These are phyloP conservation scores for Melipona beecheii DNA, from an alignment of 2,888 invertebrate species.

Conservation along the genomic window DNA sequence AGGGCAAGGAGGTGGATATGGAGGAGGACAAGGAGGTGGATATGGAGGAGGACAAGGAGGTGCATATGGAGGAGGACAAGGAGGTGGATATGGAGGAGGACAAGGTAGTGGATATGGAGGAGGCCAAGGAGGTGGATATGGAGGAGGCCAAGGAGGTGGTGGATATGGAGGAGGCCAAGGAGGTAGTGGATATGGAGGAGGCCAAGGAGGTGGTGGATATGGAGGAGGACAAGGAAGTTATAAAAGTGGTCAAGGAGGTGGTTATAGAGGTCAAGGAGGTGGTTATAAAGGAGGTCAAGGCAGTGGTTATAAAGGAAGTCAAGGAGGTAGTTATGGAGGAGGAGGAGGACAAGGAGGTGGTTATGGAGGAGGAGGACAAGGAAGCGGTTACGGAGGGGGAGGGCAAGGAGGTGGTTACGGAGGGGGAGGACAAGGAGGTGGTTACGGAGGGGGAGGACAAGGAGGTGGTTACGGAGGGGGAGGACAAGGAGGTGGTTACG, in stretches of 20 bases:
- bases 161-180: slow-evolving; percentile 18
- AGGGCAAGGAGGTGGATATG: slow-evolving; percentile 29
- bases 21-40: slow-evolving; percentile 59
- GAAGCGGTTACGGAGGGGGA: slow-evolving; percentile 64
- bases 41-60: slow-evolving; percentile 59
- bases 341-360: slow-evolving; percentile 48
- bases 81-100: slow-evolving; percentile 25
- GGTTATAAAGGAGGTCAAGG: slow-evolving; percentile 46
- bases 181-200: slow-evolving; percentile 58
- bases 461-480: slow-evolving; percentile 28
- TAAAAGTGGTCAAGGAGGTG: slow-evolving; percentile 53
- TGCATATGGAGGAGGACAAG: slow-evolving; percentile 46
- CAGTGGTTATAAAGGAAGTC: slow-evolving; percentile 51
- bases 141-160: slow-evolving; percentile 49
- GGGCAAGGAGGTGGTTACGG: slow-evolving; percentile 21
- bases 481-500: slow-evolving; percentile 51
- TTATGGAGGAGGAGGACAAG: slow-evolving; percentile 32
- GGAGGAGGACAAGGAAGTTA: slow-evolving; percentile 38
- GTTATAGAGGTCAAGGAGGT: slow-evolving; percentile 26
- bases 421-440: slow-evolving; percentile 46
- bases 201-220: slow-evolving; percentile 50
- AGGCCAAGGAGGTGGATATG: slow-evolving; percentile 44
- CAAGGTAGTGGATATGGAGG: slow-evolving; percentile 56
- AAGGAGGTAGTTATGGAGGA: slow-evolving; percentile 28
- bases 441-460: slow-evolving; percentile 50